Evolutionary conservation across 2,888 invertebrate species (phyloP).

Genomic region (Ochropleura plecta): DNA sequence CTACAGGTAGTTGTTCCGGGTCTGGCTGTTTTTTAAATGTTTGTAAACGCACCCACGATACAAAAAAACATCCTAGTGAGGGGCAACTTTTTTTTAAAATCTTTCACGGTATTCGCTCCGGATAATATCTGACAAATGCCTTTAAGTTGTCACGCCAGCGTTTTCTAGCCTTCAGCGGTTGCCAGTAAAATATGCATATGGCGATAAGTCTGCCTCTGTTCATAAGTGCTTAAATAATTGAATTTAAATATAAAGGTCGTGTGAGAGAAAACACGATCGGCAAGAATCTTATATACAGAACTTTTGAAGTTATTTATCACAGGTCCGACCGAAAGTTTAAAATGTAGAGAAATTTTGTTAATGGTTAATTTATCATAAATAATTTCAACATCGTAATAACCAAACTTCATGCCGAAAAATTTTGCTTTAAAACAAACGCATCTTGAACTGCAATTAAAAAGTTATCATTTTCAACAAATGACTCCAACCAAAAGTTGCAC

Average conservation of each 20-base stretch:
- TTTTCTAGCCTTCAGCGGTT: background rate
- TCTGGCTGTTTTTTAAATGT: too few species aligned
- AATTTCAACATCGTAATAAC: constrained; percentile 7
- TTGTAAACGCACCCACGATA: too few species aligned
- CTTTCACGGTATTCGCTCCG: too few species aligned
- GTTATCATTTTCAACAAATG: too few species aligned
- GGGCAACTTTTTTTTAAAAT: too few species aligned
- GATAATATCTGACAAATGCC: too few species aligned
- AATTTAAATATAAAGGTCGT: background rate
- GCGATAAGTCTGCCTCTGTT: background rate
- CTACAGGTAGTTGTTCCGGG: too few species aligned
- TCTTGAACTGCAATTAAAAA: too few species aligned
- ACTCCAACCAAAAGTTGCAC: too few species aligned
- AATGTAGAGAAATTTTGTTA: background rate
- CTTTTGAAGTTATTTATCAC: background rate
- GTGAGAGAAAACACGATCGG: background rate
- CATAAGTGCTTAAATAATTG: background rate
- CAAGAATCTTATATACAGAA: too few species aligned
- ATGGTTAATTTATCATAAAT: constrained; percentile 6
- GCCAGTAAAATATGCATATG: background rate
- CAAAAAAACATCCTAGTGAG: too few species aligned
- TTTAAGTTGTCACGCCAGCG: too few species aligned
- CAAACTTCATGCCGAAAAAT: constrained; percentile 32
- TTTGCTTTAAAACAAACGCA: constrained; percentile 4
- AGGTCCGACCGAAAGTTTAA: background rate